Evolutionary conservation across 2,113 vertebrate species (phyloP).

Genomic region (Protomyctophum bolini): DNA sequence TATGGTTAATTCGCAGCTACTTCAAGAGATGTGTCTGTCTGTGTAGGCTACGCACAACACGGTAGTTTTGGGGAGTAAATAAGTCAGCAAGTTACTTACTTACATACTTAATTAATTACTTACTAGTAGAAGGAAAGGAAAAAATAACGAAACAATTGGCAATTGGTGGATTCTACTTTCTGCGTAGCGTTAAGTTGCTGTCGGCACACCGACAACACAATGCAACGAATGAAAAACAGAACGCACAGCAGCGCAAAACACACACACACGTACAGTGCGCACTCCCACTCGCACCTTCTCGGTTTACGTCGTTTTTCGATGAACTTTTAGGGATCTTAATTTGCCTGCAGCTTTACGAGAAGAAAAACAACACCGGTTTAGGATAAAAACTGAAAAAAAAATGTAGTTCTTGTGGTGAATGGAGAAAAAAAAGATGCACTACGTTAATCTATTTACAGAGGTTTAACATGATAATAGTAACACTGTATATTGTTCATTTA

Average conservation of each 20-base stretch:
- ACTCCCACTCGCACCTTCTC: background rate
- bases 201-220: too few relatives aligned
- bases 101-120: too few relatives aligned
- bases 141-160: too few relatives aligned
- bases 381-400: constrained; percentile 11
- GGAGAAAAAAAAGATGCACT: constrained; percentile 67
- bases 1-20: too few relatives aligned
- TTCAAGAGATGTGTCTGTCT: too few relatives aligned
- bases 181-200: too few relatives aligned
- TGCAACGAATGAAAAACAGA: too few relatives aligned
- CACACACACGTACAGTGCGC: background rate
- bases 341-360: constrained; percentile 46
- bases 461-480: constrained; percentile 59
- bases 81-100: too few relatives aligned
- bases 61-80: too few relatives aligned
- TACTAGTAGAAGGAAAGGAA: too few relatives aligned
- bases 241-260: background rate
- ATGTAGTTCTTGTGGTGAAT: constrained; percentile 52
- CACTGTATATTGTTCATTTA: constrained; percentile 79
- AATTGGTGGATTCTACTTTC: too few relatives aligned
- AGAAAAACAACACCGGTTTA: background rate
- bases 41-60: too few relatives aligned
- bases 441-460: constrained; percentile 55
- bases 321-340: constrained; percentile 40
- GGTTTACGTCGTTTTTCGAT: background rate